Evolutionary conservation across 2,797 vertebrate species (phyloP).

Genomic region (Premnoplex brunnescens): DNA sequence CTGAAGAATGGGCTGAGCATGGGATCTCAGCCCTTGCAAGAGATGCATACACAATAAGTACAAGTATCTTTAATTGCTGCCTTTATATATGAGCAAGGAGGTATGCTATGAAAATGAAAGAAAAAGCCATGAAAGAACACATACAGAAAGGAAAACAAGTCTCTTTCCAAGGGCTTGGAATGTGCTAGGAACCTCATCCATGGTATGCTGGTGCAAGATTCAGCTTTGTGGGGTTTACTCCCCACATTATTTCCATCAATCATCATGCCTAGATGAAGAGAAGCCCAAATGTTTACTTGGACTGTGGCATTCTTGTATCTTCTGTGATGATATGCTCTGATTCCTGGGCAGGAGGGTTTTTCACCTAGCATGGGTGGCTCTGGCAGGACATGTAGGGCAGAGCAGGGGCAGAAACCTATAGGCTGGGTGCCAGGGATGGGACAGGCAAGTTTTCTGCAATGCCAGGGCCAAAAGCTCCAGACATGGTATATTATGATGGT

Average conservation of each 20-base stretch:
- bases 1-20: not conserved
- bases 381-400: not conserved
- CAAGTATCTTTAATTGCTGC: not conserved
- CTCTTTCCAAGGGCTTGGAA: not conserved
- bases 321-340: not conserved
- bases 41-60: not conserved
- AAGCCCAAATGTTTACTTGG: not conserved
- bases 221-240: not conserved
- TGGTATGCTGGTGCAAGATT: not conserved
- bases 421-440: not conserved
- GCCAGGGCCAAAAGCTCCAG: not conserved
- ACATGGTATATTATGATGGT: fast-evolving
- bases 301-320: not conserved
- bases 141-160: not conserved
- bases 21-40: not conserved
- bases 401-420: not conserved
- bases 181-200: not conserved
- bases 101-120: not conserved
- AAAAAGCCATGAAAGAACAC: not conserved
- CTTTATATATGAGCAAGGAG: not conserved
- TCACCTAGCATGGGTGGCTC: not conserved
- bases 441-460: not conserved
- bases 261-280: not conserved
- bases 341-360: not conserved
- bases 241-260: not conserved